Base-by-base conservation (phyloP, 2,113 vertebrate genomes). In the Chaetura pelagica region DNA sequence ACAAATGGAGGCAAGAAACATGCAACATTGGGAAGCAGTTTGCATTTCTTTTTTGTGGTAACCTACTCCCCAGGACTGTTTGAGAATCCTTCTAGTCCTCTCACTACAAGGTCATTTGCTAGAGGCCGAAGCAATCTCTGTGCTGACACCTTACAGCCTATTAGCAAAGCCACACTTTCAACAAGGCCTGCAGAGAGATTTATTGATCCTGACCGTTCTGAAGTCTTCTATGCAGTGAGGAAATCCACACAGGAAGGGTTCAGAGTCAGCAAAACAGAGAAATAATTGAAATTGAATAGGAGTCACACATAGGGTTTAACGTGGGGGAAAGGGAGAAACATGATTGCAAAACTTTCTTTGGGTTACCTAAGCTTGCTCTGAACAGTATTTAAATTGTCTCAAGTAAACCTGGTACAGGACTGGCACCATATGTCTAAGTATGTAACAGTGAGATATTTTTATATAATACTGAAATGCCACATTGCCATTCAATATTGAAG, bases 81-180 rank as follows among this genome's bases (percentile, higher is more conserved):
- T 63, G 55, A 51, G 23, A 15, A 7, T 29, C 27, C 5, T 67
- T 29, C 23, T 21, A 19, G 8, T 57, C 61, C 6, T 68, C 38
- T 29, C 4, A 1, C 15, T 42, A 3, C 2, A 26, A 16, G 1
- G 5, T 32, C 7, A 59, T 85, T 46, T 51, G 27, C 35, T 9
- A 2, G 42, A 72, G 19, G 38, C 32, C 24, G 27, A 55, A 75
- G 38, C 5, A 80, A 34, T 2, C 2, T 15, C 32, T 55, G 18
- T 9, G 40, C 14, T 32, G 11, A 54, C 8, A 67, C 3, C 14
- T 32, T 77, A 19, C 7, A 72, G 4, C 14, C 35, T 77, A 19
- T 58, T 59, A 72, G 23, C 20, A 76, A 76, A 58, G 22, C 11
- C 15, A n/a, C 0, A 1, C 11, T 57, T 81, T 80, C 63, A 77